Evolutionary conservation across 2,113 vertebrate species (phyloP).

Genomic region (Leptosomus discolor): DNA sequence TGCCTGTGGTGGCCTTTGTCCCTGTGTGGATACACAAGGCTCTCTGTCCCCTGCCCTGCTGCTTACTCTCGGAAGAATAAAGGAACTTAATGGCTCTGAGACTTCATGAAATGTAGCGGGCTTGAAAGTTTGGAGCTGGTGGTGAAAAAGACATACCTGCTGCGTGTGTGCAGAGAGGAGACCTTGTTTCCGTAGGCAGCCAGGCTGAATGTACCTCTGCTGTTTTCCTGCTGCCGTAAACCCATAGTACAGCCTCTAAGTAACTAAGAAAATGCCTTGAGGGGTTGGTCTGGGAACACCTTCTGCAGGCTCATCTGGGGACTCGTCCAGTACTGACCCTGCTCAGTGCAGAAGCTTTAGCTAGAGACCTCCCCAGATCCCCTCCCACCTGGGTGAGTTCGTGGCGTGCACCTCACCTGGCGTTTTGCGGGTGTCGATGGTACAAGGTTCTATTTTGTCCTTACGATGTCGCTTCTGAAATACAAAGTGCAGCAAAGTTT

Average conservation of each 20-base stretch:
- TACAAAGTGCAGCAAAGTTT: background rate
- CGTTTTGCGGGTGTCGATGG: background rate
- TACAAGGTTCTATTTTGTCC: background rate
- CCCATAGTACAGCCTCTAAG: background rate
- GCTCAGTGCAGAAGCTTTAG: background rate
- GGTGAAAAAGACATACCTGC: background rate
- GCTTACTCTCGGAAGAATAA: background rate
- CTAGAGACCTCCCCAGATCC: background rate
- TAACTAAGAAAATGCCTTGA: background rate
- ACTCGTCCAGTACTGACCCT: background rate
- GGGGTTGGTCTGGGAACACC: background rate
- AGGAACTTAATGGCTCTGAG: background rate
- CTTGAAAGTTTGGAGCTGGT: background rate
- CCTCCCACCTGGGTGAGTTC: background rate
- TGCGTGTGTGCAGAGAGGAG: accelerated
- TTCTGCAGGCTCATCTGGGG: background rate
- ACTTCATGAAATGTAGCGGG: background rate
- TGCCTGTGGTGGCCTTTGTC: background rate
- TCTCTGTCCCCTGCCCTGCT: background rate
- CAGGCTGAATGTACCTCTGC: accelerated
- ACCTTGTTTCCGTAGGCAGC: background rate
- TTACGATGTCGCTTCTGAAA: background rate
- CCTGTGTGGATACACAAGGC: background rate
- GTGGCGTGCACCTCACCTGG: background rate
- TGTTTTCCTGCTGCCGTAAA: background rate